Percentiles rank a stretch among this genome's conserved stretches.
These are phyloP conservation scores for Pimpla rufipes DNA, from an alignment of 2,888 invertebrate genomes.

Conservation along the genomic window DNA sequence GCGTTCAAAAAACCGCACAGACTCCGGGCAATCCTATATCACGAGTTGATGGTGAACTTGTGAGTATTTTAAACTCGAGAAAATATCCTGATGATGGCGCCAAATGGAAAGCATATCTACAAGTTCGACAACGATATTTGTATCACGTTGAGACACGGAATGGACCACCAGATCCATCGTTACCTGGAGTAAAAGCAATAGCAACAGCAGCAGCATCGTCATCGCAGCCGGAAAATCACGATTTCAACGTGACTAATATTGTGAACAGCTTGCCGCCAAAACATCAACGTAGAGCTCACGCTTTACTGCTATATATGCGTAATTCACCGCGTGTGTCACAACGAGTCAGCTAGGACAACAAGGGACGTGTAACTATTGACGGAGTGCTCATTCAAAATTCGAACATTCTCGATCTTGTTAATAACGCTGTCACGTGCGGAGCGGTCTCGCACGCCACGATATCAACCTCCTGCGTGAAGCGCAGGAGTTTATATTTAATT, in stretches of 20 bases:
- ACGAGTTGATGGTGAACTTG: slow-evolving; percentile 28
- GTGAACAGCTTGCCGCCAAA: background rate
- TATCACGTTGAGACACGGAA: slow-evolving; percentile 1
- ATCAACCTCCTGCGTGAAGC: slow-evolving; percentile 26
- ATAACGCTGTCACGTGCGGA: no score
- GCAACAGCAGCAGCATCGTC: no score
- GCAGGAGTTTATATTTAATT: slow-evolving; percentile 19
- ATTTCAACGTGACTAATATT: background rate
- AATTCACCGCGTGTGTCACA: no score
- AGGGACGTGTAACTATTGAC: background rate
- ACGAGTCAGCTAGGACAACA: no score
- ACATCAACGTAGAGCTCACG: background rate
- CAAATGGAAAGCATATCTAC: slow-evolving; percentile 57
- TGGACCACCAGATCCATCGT: background rate
- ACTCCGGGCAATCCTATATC: slow-evolving; percentile 15
- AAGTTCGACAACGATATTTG: slow-evolving; percentile 45
- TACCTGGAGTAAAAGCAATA: background rate
- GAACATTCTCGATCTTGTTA: slow-evolving; percentile 51
- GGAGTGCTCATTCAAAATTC: slow-evolving; percentile 1
- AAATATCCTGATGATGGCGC: slow-evolving; percentile 22
- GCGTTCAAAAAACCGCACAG: no score
- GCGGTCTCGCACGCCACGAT: no score
- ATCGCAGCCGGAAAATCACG: background rate
- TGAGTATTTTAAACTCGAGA: slow-evolving; percentile 10
- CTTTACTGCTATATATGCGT: background rate